Conservation (phyloP, 2,888 invertebrate species). For the Teleogryllus oceanicus region DNA sequence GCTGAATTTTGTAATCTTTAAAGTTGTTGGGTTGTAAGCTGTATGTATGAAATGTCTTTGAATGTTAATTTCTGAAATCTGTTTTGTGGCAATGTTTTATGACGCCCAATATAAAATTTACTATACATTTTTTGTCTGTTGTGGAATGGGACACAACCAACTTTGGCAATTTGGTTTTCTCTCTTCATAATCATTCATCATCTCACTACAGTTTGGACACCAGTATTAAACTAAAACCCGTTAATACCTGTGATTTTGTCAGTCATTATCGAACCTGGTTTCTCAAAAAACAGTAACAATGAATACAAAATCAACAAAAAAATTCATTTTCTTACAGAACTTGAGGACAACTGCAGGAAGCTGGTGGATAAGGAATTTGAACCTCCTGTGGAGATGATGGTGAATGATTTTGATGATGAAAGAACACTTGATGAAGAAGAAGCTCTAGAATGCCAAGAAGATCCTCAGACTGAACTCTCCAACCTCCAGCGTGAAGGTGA, state of each 20-base stretch:
- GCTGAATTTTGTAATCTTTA: no score
- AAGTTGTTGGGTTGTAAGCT: no score
- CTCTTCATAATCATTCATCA: neutral
- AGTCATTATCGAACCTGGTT: neutral
- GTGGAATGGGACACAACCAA: no score
- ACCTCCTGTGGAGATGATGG: slow-evolving; percentile 92
- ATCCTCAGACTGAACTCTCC: slow-evolving; percentile 83
- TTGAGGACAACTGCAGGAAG: slow-evolving; percentile 26
- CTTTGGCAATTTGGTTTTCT: neutral
- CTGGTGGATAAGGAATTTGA: slow-evolving; percentile 62
- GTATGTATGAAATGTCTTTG: neutral
- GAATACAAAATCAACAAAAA: neutral
- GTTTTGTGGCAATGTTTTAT: neutral
- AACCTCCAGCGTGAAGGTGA: slow-evolving; percentile 88
- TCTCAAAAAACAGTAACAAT: neutral
- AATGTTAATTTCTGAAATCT: neutral
- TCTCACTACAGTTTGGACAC: neutral
- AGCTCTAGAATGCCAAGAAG: slow-evolving; percentile 85
- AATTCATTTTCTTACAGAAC: slow-evolving; percentile 7
- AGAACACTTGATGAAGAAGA: slow-evolving; percentile 96
- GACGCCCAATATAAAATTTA: no score
- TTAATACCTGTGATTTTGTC: neutral
- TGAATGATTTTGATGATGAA: slow-evolving; percentile 97
- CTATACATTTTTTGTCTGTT: no score
- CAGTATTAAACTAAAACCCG: neutral